Conservation (phyloP, 2,888 invertebrate species). For the Glaucopsyche alexis region DNA sequence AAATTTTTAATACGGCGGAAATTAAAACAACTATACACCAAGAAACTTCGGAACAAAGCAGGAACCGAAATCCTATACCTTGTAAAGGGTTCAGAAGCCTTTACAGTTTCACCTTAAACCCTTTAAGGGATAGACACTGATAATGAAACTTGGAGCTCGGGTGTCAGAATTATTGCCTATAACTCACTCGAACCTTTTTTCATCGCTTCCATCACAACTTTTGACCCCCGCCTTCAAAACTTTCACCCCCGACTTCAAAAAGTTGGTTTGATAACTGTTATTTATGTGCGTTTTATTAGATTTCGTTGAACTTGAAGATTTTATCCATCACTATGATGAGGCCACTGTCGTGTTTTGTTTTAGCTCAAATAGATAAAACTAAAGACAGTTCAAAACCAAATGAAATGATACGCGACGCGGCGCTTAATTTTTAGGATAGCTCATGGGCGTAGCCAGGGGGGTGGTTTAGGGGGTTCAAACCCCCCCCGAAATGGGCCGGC, state of each 20-base stretch:
- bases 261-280: conserved; percentile 23
- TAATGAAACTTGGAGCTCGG: neutral
- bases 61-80: neutral
- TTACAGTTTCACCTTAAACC: neutral
- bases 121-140: neutral
- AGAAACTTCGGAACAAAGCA: neutral
- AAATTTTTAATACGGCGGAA: too few species aligned
- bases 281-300: conserved; percentile 13
- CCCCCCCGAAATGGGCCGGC: too few species aligned
- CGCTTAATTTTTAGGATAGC: too few species aligned
- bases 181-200: conserved; percentile 18
- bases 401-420: too few species aligned
- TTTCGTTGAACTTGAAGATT: conserved; percentile 1
- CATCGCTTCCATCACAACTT: conserved; percentile 16
- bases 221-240: neutral
- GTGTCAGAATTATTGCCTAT: neutral
- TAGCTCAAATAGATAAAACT: too few species aligned
- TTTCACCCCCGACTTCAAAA: neutral
- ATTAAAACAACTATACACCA: neutral
- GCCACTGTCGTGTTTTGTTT: too few species aligned
- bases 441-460: too few species aligned
- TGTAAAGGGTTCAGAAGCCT: neutral
- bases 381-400: too few species aligned
- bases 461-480: too few species aligned
- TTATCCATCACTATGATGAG: neutral